Conservation (phyloP, 2,113 vertebrate genomes). For the Columba janthina region DNA sequence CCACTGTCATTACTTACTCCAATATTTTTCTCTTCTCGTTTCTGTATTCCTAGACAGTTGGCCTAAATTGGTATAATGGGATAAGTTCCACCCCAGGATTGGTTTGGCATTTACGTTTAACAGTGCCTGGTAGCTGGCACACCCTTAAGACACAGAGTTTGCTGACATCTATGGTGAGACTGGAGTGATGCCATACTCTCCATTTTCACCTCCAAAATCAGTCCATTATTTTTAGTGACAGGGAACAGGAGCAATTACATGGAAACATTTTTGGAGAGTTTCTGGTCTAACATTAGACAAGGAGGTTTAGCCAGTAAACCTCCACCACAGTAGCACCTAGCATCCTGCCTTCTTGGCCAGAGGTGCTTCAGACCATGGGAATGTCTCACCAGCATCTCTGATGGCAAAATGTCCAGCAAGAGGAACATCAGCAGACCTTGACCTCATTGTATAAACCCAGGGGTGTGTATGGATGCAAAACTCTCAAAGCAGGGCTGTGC, state of each 20-base stretch:
- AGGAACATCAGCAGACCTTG: neutral
- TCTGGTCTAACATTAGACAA: neutral
- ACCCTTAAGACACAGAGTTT: neutral
- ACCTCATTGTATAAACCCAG: neutral
- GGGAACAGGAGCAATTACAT: neutral
- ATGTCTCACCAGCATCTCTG: neutral
- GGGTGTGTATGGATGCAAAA: neutral
- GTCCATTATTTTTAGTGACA: neutral
- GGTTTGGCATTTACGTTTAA: neutral
- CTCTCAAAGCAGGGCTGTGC: neutral
- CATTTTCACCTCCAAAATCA: neutral
- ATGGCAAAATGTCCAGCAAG: rapidly evolving
- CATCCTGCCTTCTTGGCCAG: neutral
- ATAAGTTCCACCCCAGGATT: neutral
- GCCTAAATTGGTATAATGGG: neutral
- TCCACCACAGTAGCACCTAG: neutral
- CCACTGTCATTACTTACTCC: neutral
- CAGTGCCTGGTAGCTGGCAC: neutral
- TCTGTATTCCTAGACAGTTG: neutral
- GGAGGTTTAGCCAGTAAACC: neutral
- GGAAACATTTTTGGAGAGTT: neutral
- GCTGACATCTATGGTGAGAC: neutral
- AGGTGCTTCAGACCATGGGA: neutral
- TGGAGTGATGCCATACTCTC: neutral
- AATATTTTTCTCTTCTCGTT: neutral